phyloP scores from a whole-genome alignment of 2,888 invertebrate species.

The Plagodis dolabraria region DNA sequence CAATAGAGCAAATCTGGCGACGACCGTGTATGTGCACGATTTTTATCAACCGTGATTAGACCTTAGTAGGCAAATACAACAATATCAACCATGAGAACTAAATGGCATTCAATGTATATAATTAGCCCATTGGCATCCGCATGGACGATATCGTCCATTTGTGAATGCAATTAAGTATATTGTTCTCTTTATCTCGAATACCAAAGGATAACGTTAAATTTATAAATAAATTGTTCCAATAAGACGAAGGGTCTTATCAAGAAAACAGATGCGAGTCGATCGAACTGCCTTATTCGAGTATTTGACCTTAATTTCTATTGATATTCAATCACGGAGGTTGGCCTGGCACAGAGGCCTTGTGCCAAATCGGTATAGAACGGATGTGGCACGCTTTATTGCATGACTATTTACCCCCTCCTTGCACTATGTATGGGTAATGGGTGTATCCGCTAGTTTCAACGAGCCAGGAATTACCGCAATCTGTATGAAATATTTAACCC shows the following conservation, averaged over 20 bases:
- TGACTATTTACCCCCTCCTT: constrained; percentile 28
- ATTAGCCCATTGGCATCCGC: no score
- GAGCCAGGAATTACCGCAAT: constrained; percentile 7
- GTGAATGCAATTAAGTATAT: no score
- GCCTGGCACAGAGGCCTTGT: constrained; percentile 49
- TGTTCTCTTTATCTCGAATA: no score
- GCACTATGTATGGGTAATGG: constrained; percentile 13
- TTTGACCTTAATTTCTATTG: constrained; percentile 30
- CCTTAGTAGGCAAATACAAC: not conserved
- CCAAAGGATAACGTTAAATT: no score
- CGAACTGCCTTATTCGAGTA: constrained; percentile 3
- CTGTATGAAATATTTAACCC: not conserved
- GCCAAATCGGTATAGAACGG: constrained; percentile 50
- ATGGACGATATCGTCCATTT: no score
- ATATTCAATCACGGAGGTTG: constrained; percentile 36
- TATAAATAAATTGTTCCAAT: constrained; percentile 9
- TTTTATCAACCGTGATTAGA: no score
- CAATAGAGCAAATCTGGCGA: constrained; percentile 30
- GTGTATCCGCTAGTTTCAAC: constrained; percentile 15
- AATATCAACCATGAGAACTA: not conserved
- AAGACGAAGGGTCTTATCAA: constrained; percentile 22
- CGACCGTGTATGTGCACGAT: constrained; percentile 22
- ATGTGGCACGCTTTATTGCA: constrained; percentile 50
- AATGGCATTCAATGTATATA: no score
- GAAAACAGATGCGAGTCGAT: constrained; percentile 5